Conservation (phyloP, 2,113 vertebrate species). For the Ammodytes dubius region DNA sequence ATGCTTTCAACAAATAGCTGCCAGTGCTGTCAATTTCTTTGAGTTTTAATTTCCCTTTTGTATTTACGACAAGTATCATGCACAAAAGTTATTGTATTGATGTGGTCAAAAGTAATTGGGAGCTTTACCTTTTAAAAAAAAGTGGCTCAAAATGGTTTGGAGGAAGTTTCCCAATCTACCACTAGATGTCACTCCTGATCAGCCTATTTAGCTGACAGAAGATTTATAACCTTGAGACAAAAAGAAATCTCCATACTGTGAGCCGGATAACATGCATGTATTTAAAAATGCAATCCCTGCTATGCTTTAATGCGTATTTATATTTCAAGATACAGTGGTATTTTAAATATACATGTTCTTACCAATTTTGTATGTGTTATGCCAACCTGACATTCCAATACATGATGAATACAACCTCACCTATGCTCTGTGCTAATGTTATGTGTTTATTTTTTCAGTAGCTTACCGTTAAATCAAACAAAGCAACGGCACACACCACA, state of each 20-base stretch:
- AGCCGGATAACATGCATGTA: background rate
- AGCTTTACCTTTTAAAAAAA: background rate
- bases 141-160: background rate
- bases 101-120: background rate
- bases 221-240: background rate
- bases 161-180: conserved; percentile 56
- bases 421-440: background rate
- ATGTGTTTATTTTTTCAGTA: too few species aligned
- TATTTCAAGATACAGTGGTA: background rate
- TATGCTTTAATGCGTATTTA: background rate
- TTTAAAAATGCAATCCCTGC: background rate
- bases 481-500: conserved; percentile 33
- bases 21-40: background rate
- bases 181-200: conserved; percentile 80
- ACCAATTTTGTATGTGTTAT: background rate
- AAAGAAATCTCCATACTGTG: background rate
- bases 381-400: background rate
- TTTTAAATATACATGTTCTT: background rate
- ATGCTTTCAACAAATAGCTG: background rate
- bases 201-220: conserved; percentile 28
- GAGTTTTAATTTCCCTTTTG: background rate
- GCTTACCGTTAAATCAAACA: conserved; percentile 41
- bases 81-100: background rate
- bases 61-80: background rate
- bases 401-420: background rate